A percentile compares a stretch with the other conserved stretches of the same genome.
Evolutionary conservation across 2,888 invertebrate genomes (phyloP).

Genomic region (Auanema freiburgensis): DNA sequence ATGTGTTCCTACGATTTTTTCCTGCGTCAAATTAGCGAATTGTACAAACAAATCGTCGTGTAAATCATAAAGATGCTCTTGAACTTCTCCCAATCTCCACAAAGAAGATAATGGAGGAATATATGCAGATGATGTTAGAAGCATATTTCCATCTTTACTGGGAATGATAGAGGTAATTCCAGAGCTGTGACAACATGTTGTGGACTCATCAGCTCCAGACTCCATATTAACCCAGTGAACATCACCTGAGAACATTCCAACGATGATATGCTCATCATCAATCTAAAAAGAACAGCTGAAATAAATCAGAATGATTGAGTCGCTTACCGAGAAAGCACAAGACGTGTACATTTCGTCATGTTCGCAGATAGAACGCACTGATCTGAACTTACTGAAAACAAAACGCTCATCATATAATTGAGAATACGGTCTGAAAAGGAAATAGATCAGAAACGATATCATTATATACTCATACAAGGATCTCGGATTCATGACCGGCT

Average conservation of each 20-base stretch:
- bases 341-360: constrained; percentile 78
- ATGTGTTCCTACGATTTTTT: constrained; percentile 85
- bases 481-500: constrained; percentile 5
- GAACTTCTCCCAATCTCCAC: constrained; percentile 69
- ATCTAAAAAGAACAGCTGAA: constrained; percentile 65
- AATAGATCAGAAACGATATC: constrained; percentile 10
- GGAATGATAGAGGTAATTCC: constrained; percentile 76
- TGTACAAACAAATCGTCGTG: constrained; percentile 74
- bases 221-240: constrained; percentile 84
- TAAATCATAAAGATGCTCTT: constrained; percentile 72
- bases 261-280: constrained; percentile 74
- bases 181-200: constrained; percentile 82
- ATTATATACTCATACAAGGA: constrained; percentile 26
- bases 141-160: constrained; percentile 74
- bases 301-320: not conserved
- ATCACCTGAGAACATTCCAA: constrained; percentile 88
- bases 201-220: constrained; percentile 78
- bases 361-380: constrained; percentile 76
- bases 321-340: constrained; percentile 42
- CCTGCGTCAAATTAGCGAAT: constrained; percentile 75
- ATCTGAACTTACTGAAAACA: constrained; percentile 75
- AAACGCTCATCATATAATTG: constrained; percentile 79
- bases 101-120: constrained; percentile 81
- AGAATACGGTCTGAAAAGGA: constrained; percentile 69
- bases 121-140: constrained; percentile 85